These are phyloP conservation scores for Erebia aethiops DNA, from an alignment of 2,888 invertebrate genomes.

Conservation along the genomic window DNA sequence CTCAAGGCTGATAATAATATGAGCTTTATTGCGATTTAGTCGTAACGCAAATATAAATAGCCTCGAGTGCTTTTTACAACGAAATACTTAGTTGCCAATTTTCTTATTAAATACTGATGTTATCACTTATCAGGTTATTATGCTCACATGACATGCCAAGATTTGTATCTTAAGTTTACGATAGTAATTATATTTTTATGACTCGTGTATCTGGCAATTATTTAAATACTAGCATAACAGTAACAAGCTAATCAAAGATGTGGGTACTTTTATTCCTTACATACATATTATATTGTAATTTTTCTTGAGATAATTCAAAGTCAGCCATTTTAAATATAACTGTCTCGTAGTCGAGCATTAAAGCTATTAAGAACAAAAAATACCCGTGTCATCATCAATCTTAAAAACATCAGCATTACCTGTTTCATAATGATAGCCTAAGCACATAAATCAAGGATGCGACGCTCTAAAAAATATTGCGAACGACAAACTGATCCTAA, in stretches of 20 bases:
- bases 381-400: constrained; percentile 1
- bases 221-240: too few relatives aligned
- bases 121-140: neutral
- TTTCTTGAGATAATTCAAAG: too few relatives aligned
- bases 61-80: constrained; percentile 27
- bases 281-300: too few relatives aligned
- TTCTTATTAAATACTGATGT: neutral
- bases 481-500: constrained; percentile 8
- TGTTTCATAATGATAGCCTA: constrained; percentile 13
- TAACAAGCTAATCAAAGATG: too few relatives aligned
- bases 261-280: too few relatives aligned
- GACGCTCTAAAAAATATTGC: constrained; percentile 18
- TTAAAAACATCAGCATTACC: neutral
- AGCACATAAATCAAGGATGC: constrained; percentile 12
- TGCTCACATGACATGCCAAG: neutral
- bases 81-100: constrained; percentile 16
- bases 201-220: too few relatives aligned
- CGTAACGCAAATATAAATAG: constrained; percentile 31
- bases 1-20: constrained; percentile 41
- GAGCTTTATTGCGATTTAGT: constrained; percentile 40
- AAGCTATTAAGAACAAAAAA: neutral
- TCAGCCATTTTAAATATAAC: too few relatives aligned
- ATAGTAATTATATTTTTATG: too few relatives aligned
- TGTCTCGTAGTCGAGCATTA: too few relatives aligned
- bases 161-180: neutral